These are phyloP conservation scores for Caligus rogercresseyi DNA, from an alignment of 1,140 invertebrate species.

Conservation along the genomic window DNA sequence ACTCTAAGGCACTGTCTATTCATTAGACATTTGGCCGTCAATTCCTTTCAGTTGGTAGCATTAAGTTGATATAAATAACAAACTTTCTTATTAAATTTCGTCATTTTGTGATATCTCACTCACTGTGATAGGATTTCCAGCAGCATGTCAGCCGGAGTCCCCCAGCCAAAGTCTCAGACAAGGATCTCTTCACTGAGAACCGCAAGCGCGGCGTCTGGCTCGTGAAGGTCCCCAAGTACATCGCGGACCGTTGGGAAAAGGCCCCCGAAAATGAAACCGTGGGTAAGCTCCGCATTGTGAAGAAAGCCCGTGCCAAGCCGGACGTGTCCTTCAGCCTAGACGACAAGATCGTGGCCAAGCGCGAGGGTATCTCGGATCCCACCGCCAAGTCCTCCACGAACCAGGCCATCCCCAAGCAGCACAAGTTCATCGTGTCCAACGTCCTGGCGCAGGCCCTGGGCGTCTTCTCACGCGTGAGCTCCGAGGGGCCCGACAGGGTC, in stretches of 20 bases:
- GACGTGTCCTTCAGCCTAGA: constrained; percentile 20
- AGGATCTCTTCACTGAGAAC: constrained; percentile 56
- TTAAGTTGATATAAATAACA: too few species aligned
- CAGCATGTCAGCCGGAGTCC: neutral
- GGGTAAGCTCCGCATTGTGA: constrained; percentile 54
- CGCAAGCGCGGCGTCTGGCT: constrained; percentile 77
- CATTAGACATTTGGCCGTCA: too few species aligned
- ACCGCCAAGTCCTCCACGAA: constrained; percentile 3
- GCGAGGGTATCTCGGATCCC: neutral
- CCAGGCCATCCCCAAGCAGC: constrained; percentile 56
- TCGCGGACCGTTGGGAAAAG: constrained; percentile 74
- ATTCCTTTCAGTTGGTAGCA: too few species aligned
- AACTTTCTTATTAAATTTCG: too few species aligned
- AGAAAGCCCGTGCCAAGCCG: constrained; percentile 30
- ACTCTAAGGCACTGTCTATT: too few species aligned
- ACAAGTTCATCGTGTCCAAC: constrained; percentile 68
- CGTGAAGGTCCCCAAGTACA: constrained; percentile 91
- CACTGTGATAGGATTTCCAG: neutral
- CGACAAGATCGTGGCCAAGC: constrained; percentile 22
- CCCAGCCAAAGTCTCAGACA: constrained; percentile 13
- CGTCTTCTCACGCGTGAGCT: constrained; percentile 48
- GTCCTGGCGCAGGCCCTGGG: constrained; percentile 70
- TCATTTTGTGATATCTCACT: too few species aligned
- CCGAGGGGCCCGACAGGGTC: neutral
- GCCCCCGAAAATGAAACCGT: constrained; percentile 53